Evolutionary conservation across 1,140 invertebrate genomes (phyloP).

Genomic region (Penaeus indicus): DNA sequence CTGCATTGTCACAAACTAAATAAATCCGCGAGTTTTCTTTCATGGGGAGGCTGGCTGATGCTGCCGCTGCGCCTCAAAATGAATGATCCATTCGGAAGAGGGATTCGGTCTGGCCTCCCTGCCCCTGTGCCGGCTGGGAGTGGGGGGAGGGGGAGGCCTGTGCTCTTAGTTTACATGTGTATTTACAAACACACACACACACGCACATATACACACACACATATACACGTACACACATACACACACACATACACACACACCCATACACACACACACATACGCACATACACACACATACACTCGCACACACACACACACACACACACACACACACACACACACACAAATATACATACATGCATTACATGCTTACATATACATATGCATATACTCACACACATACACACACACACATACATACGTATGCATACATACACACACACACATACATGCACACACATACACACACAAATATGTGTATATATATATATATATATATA

Average conservation of each 20-base stretch:
- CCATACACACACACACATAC: background rate
- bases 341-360: background rate
- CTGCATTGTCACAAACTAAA: too few relatives aligned
- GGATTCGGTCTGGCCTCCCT: too few relatives aligned
- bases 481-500: conserved; percentile 38
- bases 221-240: background rate
- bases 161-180: background rate
- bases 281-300: background rate
- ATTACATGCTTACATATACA: too few relatives aligned
- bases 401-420: background rate
- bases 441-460: background rate
- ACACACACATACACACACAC: background rate
- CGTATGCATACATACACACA: background rate
- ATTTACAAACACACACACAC: background rate
- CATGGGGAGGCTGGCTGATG: too few relatives aligned
- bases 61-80: too few relatives aligned
- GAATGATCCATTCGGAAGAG: too few relatives aligned
- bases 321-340: background rate
- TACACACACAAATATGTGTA: background rate
- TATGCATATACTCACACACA: too few relatives aligned
- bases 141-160: too few relatives aligned
- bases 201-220: background rate
- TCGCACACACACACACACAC: background rate
- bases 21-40: too few relatives aligned
- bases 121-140: too few relatives aligned